Percentiles rank a stretch among this genome's conserved stretches.
Evolutionary conservation across 2,797 vertebrate species (phyloP).

Genomic region (Mallotus villosus): DNA sequence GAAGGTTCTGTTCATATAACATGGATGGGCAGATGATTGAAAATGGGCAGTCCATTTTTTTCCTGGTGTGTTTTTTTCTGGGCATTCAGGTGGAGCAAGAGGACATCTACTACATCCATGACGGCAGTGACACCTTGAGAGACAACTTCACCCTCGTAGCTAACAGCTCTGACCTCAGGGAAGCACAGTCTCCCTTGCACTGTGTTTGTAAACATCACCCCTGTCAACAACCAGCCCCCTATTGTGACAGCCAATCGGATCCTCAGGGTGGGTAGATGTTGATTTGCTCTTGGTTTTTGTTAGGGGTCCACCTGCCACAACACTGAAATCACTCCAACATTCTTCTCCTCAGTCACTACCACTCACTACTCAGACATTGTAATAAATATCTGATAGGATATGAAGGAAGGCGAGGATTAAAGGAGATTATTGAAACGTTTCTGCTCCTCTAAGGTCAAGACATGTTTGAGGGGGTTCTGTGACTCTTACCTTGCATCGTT

Average conservation of each 20-base stretch:
- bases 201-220: slow-evolving; percentile 74
- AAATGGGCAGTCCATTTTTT: background rate
- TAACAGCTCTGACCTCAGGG: slow-evolving; percentile 78
- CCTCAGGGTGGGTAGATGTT: slow-evolving; percentile 74
- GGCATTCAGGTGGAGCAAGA: slow-evolving; percentile 79
- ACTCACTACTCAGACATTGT: background rate
- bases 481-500: background rate
- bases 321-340: background rate
- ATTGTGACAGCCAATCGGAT: slow-evolving; percentile 79
- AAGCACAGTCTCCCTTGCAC: slow-evolving; percentile 81
- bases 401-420: background rate
- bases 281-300: background rate
- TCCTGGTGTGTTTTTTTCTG: background rate
- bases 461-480: background rate
- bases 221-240: slow-evolving; percentile 85
- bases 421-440: too few species aligned
- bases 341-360: background rate
- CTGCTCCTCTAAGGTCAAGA: too few species aligned
- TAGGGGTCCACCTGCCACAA: too few species aligned
- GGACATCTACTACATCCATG: slow-evolving; percentile 86
- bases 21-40: background rate
- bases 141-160: slow-evolving; percentile 86
- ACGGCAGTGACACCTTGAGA: slow-evolving; percentile 77
- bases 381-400: background rate
- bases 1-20: too few species aligned